A percentile compares a stretch with the other conserved stretches of the same genome.
Evolutionary conservation across 1,140 invertebrate species (phyloP).

Genomic region (Lasioglossum baleicum): DNA sequence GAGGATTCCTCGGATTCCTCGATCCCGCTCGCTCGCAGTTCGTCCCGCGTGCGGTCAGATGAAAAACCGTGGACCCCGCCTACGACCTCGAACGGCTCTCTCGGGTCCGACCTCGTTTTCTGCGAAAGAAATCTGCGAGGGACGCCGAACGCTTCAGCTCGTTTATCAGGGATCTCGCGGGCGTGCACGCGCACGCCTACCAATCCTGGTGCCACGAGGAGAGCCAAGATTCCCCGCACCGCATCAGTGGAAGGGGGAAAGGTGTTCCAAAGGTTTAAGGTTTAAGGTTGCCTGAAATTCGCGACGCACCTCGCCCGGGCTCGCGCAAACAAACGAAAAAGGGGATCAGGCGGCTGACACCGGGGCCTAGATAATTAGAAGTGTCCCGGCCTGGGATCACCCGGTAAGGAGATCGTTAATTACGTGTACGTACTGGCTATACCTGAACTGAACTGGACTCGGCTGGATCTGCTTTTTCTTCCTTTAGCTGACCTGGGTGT

Average conservation of each 20-base stretch:
- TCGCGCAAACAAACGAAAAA: constrained; percentile 67
- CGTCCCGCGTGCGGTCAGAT: constrained; percentile 43
- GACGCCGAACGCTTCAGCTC: constrained; percentile 66
- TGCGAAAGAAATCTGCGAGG: constrained; percentile 70
- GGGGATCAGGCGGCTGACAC: constrained; percentile 66
- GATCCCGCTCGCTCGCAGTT: too few relatives aligned
- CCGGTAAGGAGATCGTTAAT: constrained; percentile 69
- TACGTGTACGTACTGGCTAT: constrained; percentile 61
- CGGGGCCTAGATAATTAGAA: constrained; percentile 70
- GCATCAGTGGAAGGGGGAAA: neutral
- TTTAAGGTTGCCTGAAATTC: neutral
- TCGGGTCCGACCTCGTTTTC: constrained; percentile 59
- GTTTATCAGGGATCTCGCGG: constrained; percentile 75
- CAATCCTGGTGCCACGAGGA: constrained; percentile 51
- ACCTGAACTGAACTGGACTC: neutral
- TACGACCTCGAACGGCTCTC: constrained; percentile 51
- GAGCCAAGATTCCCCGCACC: neutral
- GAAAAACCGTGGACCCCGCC: constrained; percentile 65
- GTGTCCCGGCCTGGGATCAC: constrained; percentile 61
- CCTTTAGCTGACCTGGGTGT: too few relatives aligned
- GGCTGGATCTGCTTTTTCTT: neutral
- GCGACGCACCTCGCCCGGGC: constrained; percentile 44
- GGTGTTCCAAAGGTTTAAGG: neutral
- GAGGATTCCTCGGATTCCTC: too few relatives aligned
- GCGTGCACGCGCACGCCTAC: constrained; percentile 67